Base-by-base conservation (phyloP, 2,797 vertebrate genomes). In the Sparus aurata region DNA sequence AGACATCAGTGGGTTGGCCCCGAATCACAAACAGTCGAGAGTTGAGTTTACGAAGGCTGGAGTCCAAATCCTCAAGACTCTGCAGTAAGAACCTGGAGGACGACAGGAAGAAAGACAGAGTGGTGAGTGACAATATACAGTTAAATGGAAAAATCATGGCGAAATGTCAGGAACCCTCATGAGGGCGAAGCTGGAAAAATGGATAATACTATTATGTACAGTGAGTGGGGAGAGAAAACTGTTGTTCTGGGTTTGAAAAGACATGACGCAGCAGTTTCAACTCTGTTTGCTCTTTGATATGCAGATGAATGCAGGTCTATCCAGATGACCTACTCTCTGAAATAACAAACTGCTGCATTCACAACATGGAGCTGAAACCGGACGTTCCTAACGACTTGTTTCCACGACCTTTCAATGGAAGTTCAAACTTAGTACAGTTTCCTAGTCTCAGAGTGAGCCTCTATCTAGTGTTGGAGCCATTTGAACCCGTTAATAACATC, bases 1-100 rank as follows among this genome's bases (percentile, higher is more conserved):
- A 99, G 83, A 99, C 97, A 94, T 99, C 98, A 43, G 98, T 98
- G 87, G 98, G 98, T 77, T 99, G 98, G 64, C 98, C 98, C 80
- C 97, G 96, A 65, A 99, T 99, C 84, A 99, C 98, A 89, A 99
- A 99, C 73, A 99, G 93, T 73, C 97, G 97, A 52, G 97, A 99
- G 92, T 98, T 99, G 84, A 98, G 95, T 87, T 99, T 99, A 64
- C 97, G 95, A 68, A 99, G 95, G 91, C 96, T 99, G 85, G 97
- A 95, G 91, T 99, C 98, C 87, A 99, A 95, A 84, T 99, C 98
- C 87, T 99, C 98, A 20, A 99, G 96, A 96, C 98, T 99, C 1
- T 99, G 98, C 91, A 99, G 95, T 73, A 99, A 93, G 94, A 99
- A 99, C 90, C 98, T 99, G 89, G 34, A 55, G n/a, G 85, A 86